Base-by-base conservation (phyloP, 2,113 vertebrate species). In the Salvator merianae region DNA sequence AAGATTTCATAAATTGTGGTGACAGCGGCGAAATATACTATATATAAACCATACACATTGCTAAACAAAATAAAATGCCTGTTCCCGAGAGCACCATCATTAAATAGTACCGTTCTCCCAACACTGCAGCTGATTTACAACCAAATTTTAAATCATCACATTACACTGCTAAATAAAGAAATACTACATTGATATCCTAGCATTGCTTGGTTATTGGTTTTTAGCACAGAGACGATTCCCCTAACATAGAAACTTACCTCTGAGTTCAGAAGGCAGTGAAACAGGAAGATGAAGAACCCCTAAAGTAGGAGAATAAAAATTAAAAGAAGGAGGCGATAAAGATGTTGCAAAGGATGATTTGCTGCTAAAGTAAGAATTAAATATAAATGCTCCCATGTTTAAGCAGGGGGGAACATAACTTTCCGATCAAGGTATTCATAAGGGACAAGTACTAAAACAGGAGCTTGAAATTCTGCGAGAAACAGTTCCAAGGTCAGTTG, bases 211-310 rank as follows among this genome's bases (percentile, higher is more conserved):
- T 34, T 82, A 32, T 65, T 59, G 69, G 32, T 28, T 73, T 75
- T 50, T 77, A 6, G 13, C 47, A 70, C 66, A 3, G 2, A 43
- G 68, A 36, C 53, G 1, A 2, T 18, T 47, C 12, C 28, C 73
- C 36, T 66, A 43, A 32, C 0, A 32, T 13, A 66, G 0, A 9
- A 77, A 93, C 95, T 0, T 96, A 99, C 99, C 98, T 99, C 99
- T 34, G 99, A 99, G 93, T 99, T 99, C 87, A 99, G 97, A 78
- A 99, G 97, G 47, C 98, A 99, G 88, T 99, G 99, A 79, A 99
- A 99, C 62, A 99, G 95, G 94, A 99, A 99, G 94, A 99, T 98
- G 96, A 99, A 99, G 89, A 99, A 98, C 5, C 99, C 99, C 99
- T 99, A 89, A 50, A 89, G 30, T 40, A 43, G 75, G 59, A 0